Evolutionary conservation across 2,113 vertebrate genomes (phyloP).

Genomic region (Carassius carassius): DNA sequence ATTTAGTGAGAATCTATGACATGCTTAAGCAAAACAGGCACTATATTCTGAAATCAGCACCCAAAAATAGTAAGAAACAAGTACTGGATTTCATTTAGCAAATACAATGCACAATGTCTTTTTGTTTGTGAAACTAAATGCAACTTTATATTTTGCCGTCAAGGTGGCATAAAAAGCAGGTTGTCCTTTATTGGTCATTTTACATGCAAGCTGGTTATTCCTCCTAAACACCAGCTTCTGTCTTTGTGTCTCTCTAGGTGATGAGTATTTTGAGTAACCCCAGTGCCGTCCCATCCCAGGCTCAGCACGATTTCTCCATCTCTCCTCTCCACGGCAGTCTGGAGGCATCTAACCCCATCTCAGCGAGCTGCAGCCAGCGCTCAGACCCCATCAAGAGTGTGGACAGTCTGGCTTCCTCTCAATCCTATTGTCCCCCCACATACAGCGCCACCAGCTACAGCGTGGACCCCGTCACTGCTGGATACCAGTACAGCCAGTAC

Average conservation of each 20-base stretch:
- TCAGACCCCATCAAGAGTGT: constrained; percentile 95
- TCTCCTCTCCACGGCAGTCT: constrained; percentile 93
- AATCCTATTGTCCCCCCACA: constrained; percentile 97
- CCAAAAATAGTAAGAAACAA: too few relatives aligned
- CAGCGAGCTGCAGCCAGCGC: constrained; percentile 97
- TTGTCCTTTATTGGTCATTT: neutral
- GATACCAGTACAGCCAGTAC: constrained; percentile 98
- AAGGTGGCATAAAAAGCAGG: neutral
- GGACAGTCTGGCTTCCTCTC: constrained; percentile 95
- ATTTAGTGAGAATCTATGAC: too few relatives aligned
- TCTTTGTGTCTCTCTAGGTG: constrained; percentile 78
- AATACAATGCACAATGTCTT: too few relatives aligned
- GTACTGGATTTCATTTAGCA: too few relatives aligned
- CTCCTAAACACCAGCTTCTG: constrained; percentile 44
- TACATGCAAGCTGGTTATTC: neutral
- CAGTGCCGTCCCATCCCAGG: constrained; percentile 86
- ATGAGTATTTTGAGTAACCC: constrained; percentile 98
- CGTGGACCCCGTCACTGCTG: constrained; percentile 92
- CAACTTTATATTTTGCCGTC: neutral
- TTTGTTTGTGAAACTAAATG: constrained; percentile 51
- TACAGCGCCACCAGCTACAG: constrained; percentile 98
- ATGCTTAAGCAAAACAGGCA: too few relatives aligned
- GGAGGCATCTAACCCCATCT: constrained; percentile 92
- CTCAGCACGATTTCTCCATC: constrained; percentile 98
- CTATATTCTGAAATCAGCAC: too few relatives aligned